phyloP scores from a whole-genome alignment of 2,888 invertebrate genomes.

The Blomia tropicalis region DNA sequence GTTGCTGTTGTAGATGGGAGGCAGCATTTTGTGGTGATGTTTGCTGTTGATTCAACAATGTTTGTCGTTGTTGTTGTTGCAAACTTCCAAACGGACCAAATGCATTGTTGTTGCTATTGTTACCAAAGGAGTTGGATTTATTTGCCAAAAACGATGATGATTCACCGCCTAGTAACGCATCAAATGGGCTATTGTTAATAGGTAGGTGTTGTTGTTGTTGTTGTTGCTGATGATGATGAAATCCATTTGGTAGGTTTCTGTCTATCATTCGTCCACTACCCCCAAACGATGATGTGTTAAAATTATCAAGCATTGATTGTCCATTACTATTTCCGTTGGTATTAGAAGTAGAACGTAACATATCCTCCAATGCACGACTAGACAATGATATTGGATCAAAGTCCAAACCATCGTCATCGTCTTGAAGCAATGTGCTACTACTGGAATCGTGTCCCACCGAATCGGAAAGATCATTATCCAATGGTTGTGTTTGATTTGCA shows the following conservation, averaged over 20 bases:
- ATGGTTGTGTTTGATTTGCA: neutral
- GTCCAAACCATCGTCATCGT: constrained; percentile 27
- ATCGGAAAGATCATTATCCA: neutral
- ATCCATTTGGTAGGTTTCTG: neutral
- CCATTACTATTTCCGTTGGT: neutral
- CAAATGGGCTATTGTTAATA: neutral
- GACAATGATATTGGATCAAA: constrained; percentile 28
- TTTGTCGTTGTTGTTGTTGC: neutral
- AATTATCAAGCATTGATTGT: neutral
- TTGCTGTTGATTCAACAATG: neutral
- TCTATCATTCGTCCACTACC: neutral
- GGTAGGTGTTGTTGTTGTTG: neutral
- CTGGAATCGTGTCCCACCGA: neutral
- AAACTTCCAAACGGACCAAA: neutral
- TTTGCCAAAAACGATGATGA: neutral
- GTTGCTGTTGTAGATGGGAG: neutral
- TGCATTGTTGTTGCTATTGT: neutral
- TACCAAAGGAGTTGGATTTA: neutral
- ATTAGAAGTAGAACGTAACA: constrained; percentile 14
- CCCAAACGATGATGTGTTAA: neutral
- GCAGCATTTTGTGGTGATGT: neutral
- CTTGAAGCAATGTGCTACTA: neutral
- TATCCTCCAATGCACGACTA: constrained; percentile 24
- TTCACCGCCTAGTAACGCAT: neutral
- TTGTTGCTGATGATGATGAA: neutral